These are phyloP conservation scores for Mus spicilegus DNA, from an alignment of 2,113 vertebrate genomes.

Conservation along the genomic window DNA sequence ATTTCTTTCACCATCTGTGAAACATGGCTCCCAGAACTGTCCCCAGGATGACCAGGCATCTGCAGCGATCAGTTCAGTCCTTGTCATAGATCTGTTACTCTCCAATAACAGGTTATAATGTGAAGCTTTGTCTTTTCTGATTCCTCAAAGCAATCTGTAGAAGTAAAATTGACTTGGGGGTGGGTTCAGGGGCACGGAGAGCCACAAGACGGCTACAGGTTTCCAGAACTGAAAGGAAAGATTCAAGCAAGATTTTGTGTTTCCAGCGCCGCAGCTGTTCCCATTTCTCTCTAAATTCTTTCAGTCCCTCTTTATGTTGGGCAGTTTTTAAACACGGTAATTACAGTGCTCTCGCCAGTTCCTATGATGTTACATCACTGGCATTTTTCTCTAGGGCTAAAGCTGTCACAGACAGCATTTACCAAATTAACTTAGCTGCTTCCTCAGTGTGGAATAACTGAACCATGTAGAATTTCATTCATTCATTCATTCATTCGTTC, in stretches of 20 bases:
- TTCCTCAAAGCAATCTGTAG: not conserved
- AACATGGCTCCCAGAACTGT: not conserved
- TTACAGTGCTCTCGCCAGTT: not conserved
- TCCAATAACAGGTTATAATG: not conserved
- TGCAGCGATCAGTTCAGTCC: not conserved
- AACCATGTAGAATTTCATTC: not conserved
- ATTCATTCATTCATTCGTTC: not conserved
- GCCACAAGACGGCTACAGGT: not conserved
- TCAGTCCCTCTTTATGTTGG: not conserved
- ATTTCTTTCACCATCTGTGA: not conserved
- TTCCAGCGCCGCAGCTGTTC: conserved; percentile 36
- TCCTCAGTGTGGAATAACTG: conserved; percentile 8
- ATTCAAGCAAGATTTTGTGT: not conserved
- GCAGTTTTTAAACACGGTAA: not conserved
- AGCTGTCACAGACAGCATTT: not conserved
- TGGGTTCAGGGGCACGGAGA: not conserved
- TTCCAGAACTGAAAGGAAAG: conserved; percentile 47
- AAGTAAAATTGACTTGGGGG: conserved; percentile 8
- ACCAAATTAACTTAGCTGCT: not conserved
- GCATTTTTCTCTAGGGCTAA: not conserved
- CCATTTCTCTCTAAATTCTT: conserved; percentile 24
- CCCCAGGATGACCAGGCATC: too few relatives aligned
- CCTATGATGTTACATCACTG: not conserved
- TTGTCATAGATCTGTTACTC: not conserved
- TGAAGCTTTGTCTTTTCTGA: not conserved